Evolutionary conservation across 2,888 invertebrate species (phyloP).

Genomic region (Odontothrips loti): DNA sequence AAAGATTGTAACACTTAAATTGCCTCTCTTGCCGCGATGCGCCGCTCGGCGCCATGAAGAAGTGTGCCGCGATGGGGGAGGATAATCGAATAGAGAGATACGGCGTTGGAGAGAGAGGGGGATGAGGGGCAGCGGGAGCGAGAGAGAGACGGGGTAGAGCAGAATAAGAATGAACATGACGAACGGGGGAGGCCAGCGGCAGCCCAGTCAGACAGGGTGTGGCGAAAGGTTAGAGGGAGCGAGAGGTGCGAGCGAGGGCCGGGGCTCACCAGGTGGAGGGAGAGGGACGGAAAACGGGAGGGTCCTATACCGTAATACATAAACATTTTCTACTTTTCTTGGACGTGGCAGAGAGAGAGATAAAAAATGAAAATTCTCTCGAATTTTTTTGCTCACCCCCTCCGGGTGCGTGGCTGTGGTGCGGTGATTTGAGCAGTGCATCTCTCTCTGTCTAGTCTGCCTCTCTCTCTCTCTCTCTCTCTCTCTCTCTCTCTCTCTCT

Average conservation of each 20-base stretch:
- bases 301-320: neutral
- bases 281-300: neutral
- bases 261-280: neutral
- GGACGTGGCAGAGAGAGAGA: neutral
- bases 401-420: neutral
- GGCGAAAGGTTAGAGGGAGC: too few relatives aligned
- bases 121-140: neutral
- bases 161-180: slow-evolving; percentile 23
- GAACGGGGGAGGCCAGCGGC: neutral
- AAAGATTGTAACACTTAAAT: slow-evolving; percentile 19
- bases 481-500: too few relatives aligned
- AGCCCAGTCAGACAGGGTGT: too few relatives aligned
- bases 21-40: neutral
- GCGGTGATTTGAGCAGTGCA: too few relatives aligned
- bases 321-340: slow-evolving; percentile 13
- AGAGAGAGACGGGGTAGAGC: neutral
- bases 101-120: neutral
- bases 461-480: too few relatives aligned
- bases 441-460: too few relatives aligned
- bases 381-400: neutral
- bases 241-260: too few relatives aligned
- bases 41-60: neutral
- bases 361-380: neutral
- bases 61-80: neutral
- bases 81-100: neutral